phyloP scores from a whole-genome alignment of 2,888 invertebrate species.

The Halictus ligatus region DNA sequence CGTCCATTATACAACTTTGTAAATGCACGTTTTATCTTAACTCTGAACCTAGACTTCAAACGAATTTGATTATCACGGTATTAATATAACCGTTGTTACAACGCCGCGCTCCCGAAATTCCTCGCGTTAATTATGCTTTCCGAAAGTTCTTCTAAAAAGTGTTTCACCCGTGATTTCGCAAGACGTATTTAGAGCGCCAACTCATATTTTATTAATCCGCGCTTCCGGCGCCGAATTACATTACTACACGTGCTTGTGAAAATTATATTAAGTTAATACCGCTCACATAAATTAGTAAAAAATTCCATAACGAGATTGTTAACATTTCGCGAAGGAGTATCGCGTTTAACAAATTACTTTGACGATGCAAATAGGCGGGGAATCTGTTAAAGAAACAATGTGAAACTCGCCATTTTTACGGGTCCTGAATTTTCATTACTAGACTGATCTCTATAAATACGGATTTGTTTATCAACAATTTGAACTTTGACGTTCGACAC shows the following conservation, averaged over 20 bases:
- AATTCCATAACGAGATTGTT: too few relatives aligned
- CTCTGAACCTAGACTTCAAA: background rate
- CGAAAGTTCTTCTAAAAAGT: background rate
- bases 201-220: background rate
- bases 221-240: too few relatives aligned
- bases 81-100: background rate
- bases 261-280: too few relatives aligned
- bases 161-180: background rate
- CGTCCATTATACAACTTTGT: background rate
- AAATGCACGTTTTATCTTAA: background rate
- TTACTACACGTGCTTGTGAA: too few relatives aligned
- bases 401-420: too few relatives aligned
- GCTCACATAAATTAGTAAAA: too few relatives aligned
- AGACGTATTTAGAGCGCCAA: background rate
- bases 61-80: background rate
- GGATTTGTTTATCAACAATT: background rate
- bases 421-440: too few relatives aligned
- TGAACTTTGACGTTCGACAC: background rate
- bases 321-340: too few relatives aligned
- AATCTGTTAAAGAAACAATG: too few relatives aligned
- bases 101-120: background rate
- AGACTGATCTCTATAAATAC: too few relatives aligned
- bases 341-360: too few relatives aligned
- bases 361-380: too few relatives aligned
- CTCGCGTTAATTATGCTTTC: background rate